These are phyloP conservation scores for Malacosoma neustria DNA, from an alignment of 2,888 invertebrate species.

Conservation along the genomic window DNA sequence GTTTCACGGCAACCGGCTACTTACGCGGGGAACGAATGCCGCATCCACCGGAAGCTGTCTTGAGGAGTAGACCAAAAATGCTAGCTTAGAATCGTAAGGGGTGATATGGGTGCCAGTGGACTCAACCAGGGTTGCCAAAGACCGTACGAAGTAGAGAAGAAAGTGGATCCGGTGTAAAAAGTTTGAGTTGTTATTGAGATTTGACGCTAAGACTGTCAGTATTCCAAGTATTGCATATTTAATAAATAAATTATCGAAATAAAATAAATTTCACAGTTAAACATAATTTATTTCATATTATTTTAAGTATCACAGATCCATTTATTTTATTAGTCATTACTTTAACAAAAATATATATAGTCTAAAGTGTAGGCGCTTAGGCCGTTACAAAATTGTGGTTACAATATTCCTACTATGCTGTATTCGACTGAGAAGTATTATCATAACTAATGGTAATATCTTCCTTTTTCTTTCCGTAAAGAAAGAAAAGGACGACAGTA, in stretches of 20 bases:
- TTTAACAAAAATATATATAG: conserved; percentile 73
- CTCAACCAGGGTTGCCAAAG: neutral
- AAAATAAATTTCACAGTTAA: conserved; percentile 53
- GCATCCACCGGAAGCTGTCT: too few species aligned
- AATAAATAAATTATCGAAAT: too few species aligned
- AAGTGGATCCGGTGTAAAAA: too few species aligned
- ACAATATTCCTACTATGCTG: conserved; percentile 10
- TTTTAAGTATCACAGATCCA: conserved; percentile 74
- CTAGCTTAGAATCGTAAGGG: too few species aligned
- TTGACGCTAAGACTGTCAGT: too few species aligned
- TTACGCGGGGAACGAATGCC: too few species aligned
- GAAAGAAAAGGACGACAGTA: too few species aligned
- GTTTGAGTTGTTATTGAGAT: too few species aligned
- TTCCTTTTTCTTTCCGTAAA: too few species aligned
- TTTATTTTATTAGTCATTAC: conserved; percentile 73
- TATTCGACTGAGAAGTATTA: conserved; percentile 11
- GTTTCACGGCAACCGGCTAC: too few species aligned
- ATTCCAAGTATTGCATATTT: too few species aligned
- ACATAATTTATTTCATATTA: conserved; percentile 74
- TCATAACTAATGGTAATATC: conserved; percentile 8
- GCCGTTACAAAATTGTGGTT: conserved; percentile 47
- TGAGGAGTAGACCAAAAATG: too few species aligned
- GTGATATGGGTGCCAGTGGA: neutral
- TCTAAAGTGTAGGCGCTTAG: conserved; percentile 53
- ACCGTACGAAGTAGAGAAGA: neutral